A percentile compares a stretch with the other conserved stretches of the same genome.
phyloP scores from a whole-genome alignment of 1,140 invertebrate species.

The Eumaeus atala region DNA sequence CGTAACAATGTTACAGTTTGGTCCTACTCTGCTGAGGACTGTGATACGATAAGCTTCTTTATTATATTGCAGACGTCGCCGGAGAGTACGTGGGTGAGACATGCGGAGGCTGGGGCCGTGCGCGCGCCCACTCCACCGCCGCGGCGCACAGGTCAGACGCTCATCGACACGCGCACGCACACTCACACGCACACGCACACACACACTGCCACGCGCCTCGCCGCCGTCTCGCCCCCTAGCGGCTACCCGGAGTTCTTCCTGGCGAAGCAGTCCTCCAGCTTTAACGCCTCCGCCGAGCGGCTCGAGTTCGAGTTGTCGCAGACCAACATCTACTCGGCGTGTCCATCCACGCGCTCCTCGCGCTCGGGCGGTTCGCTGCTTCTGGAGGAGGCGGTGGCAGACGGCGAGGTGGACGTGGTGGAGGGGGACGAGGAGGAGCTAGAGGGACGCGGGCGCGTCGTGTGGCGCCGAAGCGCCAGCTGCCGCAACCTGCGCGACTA shows the following conservation, averaged over 20 bases:
- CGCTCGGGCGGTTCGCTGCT: constrained; percentile 49
- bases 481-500: constrained; percentile 85
- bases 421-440: neutral
- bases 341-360: constrained; percentile 52
- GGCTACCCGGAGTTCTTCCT: constrained; percentile 55
- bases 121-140: constrained; percentile 73
- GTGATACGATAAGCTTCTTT: no score
- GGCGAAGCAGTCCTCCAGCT: constrained; percentile 54
- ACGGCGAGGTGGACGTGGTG: constrained; percentile 27
- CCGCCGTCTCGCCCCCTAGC: constrained; percentile 46
- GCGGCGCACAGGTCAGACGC: constrained; percentile 58
- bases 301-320: constrained; percentile 72
- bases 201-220: constrained; percentile 56
- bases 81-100: constrained; percentile 76
- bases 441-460: constrained; percentile 7
- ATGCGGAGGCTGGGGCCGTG: constrained; percentile 60
- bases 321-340: constrained; percentile 72
- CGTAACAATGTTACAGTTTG: no score
- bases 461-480: constrained; percentile 81
- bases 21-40: no score
- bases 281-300: constrained; percentile 68
- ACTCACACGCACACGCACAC: constrained; percentile 45
- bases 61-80: constrained; percentile 64
- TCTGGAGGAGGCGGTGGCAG: constrained; percentile 33
- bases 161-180: constrained; percentile 44